Base-by-base conservation (phyloP, 2,888 invertebrate species). In the Punctoribates punctum region DNA sequence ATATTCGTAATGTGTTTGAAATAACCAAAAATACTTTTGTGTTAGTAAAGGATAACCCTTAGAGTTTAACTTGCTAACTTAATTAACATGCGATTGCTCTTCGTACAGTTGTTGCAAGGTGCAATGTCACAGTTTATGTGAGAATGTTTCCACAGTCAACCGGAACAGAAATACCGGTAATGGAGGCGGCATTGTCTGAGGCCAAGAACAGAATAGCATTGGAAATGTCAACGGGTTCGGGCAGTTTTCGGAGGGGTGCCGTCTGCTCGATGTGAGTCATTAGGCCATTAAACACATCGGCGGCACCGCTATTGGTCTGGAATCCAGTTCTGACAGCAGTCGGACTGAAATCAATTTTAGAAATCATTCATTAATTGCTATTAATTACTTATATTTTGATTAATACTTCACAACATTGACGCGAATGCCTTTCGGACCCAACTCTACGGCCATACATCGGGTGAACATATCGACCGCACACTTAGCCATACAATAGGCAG, bases 81-180 rank as follows among this genome's bases (percentile, higher is more conserved):
- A n/a, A n/a, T n/a, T n/a, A n/a, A n/a, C n/a, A n/a, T n/a, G n/a
- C n/a, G n/a, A n/a, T n/a, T n/a, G n/a, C n/a, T n/a, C n/a, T n/a
- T n/a, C n/a, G n/a, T n/a, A n/a, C n/a, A n/a, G n/a, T n/a, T n/a
- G n/a, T n/a, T n/a, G n/a, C n/a, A n/a, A n/a, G n/a, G n/a, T n/a
- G n/a, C n/a, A n/a, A n/a, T n/a, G n/a, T n/a, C n/a, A n/a, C n/a
- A n/a, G n/a, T n/a, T n/a, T n/a, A n/a, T n/a, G n/a, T n/a, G n/a
- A n/a, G n/a, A n/a, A n/a, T n/a, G n/a, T n/a, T 88, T 0, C 98
- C 98, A 25, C 94, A 94, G 82, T 95, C 95, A n/a, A 95, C 86
- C 0, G 91, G 90, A 54, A 95, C 84, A 62, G 88, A 86, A 17
- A 87, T 87, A 9, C 94, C 96, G 77, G 88, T 91, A 75, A 94